phyloP scores from a whole-genome alignment of 1,140 invertebrate species.

The Leguminivora glycinivorella region DNA sequence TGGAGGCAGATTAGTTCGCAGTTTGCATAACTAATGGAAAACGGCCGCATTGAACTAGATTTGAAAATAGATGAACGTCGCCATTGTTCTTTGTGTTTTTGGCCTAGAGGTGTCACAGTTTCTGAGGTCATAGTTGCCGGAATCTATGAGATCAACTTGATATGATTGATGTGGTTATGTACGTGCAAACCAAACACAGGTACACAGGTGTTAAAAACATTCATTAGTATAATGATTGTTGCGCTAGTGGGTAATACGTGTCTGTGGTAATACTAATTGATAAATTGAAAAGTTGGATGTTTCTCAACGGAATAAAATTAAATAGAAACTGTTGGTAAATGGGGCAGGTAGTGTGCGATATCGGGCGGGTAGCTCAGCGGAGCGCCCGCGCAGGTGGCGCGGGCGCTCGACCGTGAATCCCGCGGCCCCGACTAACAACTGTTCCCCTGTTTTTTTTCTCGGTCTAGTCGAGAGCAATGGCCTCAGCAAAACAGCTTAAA shows the following conservation, averaged over 20 bases:
- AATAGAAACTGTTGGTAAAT: constrained; percentile 34
- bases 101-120: constrained; percentile 17
- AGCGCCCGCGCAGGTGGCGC: constrained; percentile 61
- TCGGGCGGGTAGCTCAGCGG: constrained; percentile 31
- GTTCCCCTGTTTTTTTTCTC: constrained; percentile 63
- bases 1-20: not conserved
- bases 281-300: too few species aligned
- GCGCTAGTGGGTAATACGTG: constrained; percentile 38
- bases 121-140: constrained; percentile 16
- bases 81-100: constrained; percentile 20
- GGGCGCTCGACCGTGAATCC: constrained; percentile 72
- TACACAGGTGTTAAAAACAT: not conserved
- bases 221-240: constrained; percentile 34
- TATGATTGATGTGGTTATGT: not conserved
- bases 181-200: not conserved
- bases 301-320: constrained; percentile 27
- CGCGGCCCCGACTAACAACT: constrained; percentile 58
- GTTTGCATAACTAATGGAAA: constrained; percentile 21
- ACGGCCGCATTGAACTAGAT: constrained; percentile 15
- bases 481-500: constrained; percentile 44
- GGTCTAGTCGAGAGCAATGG: constrained; percentile 59
- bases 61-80: constrained; percentile 16
- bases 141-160: constrained; percentile 13
- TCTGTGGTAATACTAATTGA: too few species aligned
- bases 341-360: constrained; percentile 38